Evolutionary conservation across 1,140 invertebrate genomes (phyloP).

Genomic region (Pogonus chalceus): DNA sequence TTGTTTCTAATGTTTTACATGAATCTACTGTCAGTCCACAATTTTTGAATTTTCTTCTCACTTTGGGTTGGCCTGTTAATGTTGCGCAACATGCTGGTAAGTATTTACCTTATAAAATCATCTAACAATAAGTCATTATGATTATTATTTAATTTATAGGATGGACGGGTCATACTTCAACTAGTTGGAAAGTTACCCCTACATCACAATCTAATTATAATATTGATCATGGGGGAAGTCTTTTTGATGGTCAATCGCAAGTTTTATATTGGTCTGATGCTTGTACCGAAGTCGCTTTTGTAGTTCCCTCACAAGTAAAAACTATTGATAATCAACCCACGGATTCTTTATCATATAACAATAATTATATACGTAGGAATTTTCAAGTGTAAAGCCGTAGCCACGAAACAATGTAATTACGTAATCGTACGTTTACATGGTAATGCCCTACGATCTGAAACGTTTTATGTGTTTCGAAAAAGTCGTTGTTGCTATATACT

Average conservation of each 20-base stretch:
- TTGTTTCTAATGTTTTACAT: slow-evolving; percentile 59
- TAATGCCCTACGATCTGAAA: too few species aligned
- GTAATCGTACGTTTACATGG: too few species aligned
- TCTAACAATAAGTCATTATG: background rate
- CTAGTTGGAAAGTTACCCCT: slow-evolving; percentile 52
- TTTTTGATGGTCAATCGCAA: slow-evolving; percentile 56
- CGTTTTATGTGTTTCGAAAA: too few species aligned
- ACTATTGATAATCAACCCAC: slow-evolving; percentile 11
- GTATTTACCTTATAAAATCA: background rate
- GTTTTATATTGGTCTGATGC: slow-evolving; percentile 96
- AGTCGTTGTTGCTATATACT: too few species aligned
- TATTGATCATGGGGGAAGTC: slow-evolving; percentile 40
- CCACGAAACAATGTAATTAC: too few species aligned
- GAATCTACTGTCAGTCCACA: slow-evolving; percentile 50
- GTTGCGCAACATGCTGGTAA: slow-evolving; percentile 68
- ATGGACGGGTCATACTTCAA: slow-evolving; percentile 80
- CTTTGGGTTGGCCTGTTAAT: slow-evolving; percentile 78
- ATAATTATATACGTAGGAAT: slow-evolving; percentile 1
- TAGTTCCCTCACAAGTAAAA: slow-evolving; percentile 64
- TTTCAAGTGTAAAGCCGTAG: too few species aligned
- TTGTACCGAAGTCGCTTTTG: slow-evolving; percentile 86
- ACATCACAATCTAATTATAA: slow-evolving; percentile 8
- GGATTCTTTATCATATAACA: background rate
- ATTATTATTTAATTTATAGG: slow-evolving; percentile 27
- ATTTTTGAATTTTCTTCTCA: slow-evolving; percentile 70